A percentile compares a stretch with the other conserved stretches of the same genome.
These are phyloP conservation scores for Alviniconcha marisindica DNA, from an alignment of 1,140 invertebrate genomes.

Conservation along the genomic window DNA sequence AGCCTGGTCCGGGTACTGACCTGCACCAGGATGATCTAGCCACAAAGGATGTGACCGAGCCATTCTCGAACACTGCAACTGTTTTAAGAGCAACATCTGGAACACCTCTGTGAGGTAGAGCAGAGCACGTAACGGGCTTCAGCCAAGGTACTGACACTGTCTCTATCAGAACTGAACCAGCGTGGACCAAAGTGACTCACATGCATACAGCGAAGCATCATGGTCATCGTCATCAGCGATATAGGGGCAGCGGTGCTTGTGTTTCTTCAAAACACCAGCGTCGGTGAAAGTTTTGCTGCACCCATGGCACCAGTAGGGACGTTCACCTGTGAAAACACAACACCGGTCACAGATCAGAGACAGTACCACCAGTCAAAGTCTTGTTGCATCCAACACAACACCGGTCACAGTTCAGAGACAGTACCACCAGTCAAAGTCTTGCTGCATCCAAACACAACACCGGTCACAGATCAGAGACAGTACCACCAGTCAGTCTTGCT, in stretches of 20 bases:
- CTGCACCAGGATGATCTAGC: too few relatives aligned
- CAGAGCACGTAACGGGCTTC: neutral
- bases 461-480: neutral
- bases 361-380: neutral
- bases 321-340: slow-evolving; percentile 16
- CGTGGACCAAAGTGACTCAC: neutral
- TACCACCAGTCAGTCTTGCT: neutral
- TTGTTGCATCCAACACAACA: neutral
- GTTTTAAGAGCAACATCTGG: neutral
- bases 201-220: neutral
- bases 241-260: slow-evolving; percentile 34
- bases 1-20: too few relatives aligned
- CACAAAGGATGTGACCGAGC: too few relatives aligned
- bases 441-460: neutral
- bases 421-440: neutral
- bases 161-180: neutral
- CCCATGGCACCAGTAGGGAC: slow-evolving; percentile 18
- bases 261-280: slow-evolving; percentile 27
- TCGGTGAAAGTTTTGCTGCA: slow-evolving; percentile 34
- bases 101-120: neutral
- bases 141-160: neutral
- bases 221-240: neutral
- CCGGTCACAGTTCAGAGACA: neutral
- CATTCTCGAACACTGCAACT: neutral
- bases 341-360: neutral